Evolutionary conservation across 2,888 invertebrate species (phyloP).

Genomic region (Coleophora deauratella): DNA sequence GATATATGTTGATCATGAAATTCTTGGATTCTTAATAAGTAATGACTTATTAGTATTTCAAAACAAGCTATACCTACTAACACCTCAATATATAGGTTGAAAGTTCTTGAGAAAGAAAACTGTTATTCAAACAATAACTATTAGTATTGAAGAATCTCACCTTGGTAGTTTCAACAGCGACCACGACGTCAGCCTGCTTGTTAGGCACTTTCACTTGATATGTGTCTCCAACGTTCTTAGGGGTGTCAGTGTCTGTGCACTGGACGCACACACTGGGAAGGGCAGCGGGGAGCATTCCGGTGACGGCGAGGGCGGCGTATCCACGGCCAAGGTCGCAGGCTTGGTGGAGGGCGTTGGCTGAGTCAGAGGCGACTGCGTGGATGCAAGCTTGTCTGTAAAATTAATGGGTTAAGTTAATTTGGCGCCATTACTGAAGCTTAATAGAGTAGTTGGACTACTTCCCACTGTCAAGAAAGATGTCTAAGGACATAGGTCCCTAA

Average conservation of each 20-base stretch:
- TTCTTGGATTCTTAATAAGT: too few relatives aligned
- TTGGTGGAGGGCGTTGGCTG: conserved; percentile 58
- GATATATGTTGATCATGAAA: too few relatives aligned
- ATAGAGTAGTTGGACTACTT: too few relatives aligned
- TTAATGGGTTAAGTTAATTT: too few relatives aligned
- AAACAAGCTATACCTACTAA: too few relatives aligned
- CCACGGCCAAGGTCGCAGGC: conserved; percentile 80
- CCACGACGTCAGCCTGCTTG: conserved; percentile 86
- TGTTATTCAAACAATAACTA: too few relatives aligned
- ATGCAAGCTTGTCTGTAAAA: conserved; percentile 81
- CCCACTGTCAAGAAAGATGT: too few relatives aligned
- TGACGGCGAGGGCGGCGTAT: conserved; percentile 77
- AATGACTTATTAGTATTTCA: too few relatives aligned
- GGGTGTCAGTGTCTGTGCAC: conserved; percentile 62
- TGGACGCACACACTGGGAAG: conserved; percentile 79
- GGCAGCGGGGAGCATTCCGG: conserved; percentile 72
- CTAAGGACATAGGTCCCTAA: too few relatives aligned
- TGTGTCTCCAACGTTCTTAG: conserved; percentile 69
- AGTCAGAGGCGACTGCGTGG: conserved; percentile 66
- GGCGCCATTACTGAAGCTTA: too few relatives aligned
- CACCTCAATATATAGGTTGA: too few relatives aligned
- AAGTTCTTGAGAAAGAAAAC: too few relatives aligned
- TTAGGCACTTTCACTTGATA: conserved; percentile 79
- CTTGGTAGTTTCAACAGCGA: conserved; percentile 79
- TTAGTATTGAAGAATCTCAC: conserved; percentile 27